Percentiles rank a stretch among this genome's conserved stretches.
Conservation (phyloP, 2,888 invertebrate species). For the Iselma pallidipennis region DNA sequence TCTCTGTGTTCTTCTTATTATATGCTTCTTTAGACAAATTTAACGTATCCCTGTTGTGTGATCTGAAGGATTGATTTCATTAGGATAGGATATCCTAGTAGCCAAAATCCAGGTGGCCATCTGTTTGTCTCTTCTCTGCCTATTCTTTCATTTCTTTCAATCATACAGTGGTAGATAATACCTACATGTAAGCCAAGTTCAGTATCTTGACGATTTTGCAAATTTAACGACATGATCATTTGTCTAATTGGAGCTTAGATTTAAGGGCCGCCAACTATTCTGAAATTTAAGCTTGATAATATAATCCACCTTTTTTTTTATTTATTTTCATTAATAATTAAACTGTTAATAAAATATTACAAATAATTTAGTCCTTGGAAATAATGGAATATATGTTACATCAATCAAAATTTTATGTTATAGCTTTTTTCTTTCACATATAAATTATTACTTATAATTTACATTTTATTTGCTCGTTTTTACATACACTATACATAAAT, state of each 20-base stretch:
- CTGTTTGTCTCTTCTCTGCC: not conserved
- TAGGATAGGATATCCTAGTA: not conserved
- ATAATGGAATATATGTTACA: not conserved
- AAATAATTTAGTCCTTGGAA: not conserved
- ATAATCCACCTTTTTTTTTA: too few species aligned
- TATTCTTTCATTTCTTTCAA: not conserved
- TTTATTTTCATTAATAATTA: not conserved
- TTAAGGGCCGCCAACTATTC: too few species aligned
- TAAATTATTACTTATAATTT: not conserved
- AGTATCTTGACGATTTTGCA: not conserved
- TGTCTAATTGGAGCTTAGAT: too few species aligned
- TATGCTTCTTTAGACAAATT: constrained; percentile 1
- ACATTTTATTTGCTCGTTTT: not conserved
- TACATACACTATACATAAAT: not conserved
- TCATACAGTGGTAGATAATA: not conserved
- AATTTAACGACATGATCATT: too few species aligned
- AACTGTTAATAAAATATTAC: not conserved
- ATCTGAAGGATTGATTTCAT: not conserved
- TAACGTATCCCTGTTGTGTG: not conserved
- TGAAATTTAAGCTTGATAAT: too few species aligned
- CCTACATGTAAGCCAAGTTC: too few species aligned
- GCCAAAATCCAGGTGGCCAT: constrained; percentile 1
- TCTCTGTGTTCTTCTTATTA: not conserved
- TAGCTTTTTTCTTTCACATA: not conserved
- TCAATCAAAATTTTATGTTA: not conserved